These are phyloP conservation scores for Pedetes capensis DNA, from an alignment of 2,113 vertebrate species.

Conservation along the genomic window DNA sequence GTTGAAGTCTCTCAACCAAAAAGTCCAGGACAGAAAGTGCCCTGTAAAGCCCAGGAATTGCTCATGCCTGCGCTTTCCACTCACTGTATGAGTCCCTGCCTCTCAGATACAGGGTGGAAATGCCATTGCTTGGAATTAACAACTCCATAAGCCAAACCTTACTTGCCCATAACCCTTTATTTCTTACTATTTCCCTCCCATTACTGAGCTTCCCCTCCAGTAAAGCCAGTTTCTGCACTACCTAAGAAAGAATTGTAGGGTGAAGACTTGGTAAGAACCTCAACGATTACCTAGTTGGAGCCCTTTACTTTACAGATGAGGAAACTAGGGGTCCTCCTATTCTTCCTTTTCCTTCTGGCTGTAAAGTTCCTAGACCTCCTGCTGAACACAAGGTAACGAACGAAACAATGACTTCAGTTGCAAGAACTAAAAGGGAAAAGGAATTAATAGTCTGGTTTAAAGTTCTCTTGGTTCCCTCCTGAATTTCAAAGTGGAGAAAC, in stretches of 20 bases:
- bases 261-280: neutral
- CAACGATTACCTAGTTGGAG: neutral
- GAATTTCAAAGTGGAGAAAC: neutral
- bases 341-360: neutral
- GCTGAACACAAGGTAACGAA: neutral
- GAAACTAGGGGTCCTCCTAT: neutral
- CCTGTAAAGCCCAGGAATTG: neutral
- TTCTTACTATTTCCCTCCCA: neutral
- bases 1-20: conserved; percentile 40
- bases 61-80: neutral
- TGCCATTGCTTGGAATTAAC: neutral
- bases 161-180: neutral
- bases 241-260: neutral
- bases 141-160: neutral
- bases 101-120: neutral
- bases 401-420: neutral
- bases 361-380: neutral
- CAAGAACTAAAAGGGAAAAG: neutral
- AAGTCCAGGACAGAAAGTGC: conserved; percentile 21
- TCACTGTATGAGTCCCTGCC: neutral
- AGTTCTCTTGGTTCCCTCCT: neutral
- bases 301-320: neutral
- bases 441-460: neutral
- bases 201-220: neutral
- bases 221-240: neutral